These are phyloP conservation scores for Drosophila tani DNA, from an alignment of 1,140 invertebrate species.

Conservation along the genomic window DNA sequence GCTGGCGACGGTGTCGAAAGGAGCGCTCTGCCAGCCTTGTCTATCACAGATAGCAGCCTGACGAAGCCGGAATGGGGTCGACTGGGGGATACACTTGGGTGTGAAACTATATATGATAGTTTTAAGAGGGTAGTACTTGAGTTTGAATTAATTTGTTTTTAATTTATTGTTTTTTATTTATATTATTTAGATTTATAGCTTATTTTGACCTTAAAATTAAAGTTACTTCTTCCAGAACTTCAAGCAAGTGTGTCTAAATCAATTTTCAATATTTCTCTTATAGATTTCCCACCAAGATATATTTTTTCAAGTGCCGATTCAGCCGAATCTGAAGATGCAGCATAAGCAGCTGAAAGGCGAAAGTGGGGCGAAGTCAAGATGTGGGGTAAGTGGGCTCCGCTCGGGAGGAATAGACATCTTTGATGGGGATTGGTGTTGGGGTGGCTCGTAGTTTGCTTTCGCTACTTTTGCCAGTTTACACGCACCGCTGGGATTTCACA, in stretches of 20 bases:
- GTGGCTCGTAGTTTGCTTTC: constrained; percentile 65
- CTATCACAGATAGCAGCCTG: constrained; percentile 48
- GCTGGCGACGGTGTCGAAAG: constrained; percentile 75
- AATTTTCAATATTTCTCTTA: neutral
- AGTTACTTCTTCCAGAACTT: too few species aligned
- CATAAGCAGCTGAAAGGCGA: constrained; percentile 31
- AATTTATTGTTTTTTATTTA: neutral
- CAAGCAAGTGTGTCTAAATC: neutral
- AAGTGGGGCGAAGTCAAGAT: neutral
- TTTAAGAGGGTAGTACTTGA: neutral
- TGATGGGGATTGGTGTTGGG: constrained; percentile 29
- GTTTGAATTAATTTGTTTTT: neutral
- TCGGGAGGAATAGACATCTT: constrained; percentile 34
- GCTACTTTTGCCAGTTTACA: constrained; percentile 82
- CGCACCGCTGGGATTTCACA: constrained; percentile 82
- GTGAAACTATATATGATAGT: neutral
- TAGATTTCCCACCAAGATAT: neutral
- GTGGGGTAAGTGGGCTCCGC: constrained; percentile 5
- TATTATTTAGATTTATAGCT: neutral
- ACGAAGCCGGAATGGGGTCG: neutral
- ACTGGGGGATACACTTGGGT: constrained; percentile 8
- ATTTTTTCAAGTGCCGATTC: constrained; percentile 12
- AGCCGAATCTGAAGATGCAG: constrained; percentile 34
- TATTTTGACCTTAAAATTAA: neutral
- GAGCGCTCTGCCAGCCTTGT: constrained; percentile 47